These are phyloP conservation scores for Endotricha flammealis DNA, from an alignment of 2,888 invertebrate genomes.

Conservation along the genomic window DNA sequence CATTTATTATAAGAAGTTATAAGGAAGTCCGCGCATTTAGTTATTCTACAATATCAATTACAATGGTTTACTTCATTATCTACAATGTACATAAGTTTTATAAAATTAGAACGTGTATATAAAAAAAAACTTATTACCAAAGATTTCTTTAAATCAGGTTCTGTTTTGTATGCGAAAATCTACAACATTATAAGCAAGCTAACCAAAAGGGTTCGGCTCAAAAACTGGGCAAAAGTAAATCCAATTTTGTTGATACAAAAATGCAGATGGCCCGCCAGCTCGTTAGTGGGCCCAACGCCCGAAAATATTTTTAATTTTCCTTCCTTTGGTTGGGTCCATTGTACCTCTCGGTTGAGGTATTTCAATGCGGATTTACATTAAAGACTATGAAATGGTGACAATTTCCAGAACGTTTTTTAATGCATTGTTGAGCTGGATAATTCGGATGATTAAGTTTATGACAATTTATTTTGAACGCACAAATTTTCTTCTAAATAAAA, in stretches of 20 bases:
- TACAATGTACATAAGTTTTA: no score
- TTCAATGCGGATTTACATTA: conserved; percentile 21
- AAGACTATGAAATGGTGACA: conserved; percentile 19
- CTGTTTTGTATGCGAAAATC: no score
- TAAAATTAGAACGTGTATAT: no score
- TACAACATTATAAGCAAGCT: background rate
- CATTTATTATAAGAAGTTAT: no score
- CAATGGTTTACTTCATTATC: no score
- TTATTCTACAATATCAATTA: no score
- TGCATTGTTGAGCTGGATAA: background rate
- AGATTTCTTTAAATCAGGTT: no score
- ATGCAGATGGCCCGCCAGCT: conserved; percentile 34
- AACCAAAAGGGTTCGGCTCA: conserved; percentile 20
- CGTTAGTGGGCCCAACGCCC: conserved; percentile 32
- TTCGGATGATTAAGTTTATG: no score
- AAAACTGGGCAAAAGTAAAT: conserved; percentile 31
- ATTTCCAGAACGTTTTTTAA: conserved; percentile 9
- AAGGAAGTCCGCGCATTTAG: no score
- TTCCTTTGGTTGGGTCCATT: conserved; percentile 45
- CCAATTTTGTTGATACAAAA: conserved; percentile 36
- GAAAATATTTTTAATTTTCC: conserved; percentile 62
- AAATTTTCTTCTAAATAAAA: no score
- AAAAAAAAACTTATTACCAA: no score
- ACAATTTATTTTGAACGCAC: no score
- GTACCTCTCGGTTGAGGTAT: conserved; percentile 31